Evolutionary conservation across 53 echinoderm and acorn worm genomes (phyloP), one percentile per base, ranked within the genome.

Genomic region (Pentamera pediparva): DNA sequence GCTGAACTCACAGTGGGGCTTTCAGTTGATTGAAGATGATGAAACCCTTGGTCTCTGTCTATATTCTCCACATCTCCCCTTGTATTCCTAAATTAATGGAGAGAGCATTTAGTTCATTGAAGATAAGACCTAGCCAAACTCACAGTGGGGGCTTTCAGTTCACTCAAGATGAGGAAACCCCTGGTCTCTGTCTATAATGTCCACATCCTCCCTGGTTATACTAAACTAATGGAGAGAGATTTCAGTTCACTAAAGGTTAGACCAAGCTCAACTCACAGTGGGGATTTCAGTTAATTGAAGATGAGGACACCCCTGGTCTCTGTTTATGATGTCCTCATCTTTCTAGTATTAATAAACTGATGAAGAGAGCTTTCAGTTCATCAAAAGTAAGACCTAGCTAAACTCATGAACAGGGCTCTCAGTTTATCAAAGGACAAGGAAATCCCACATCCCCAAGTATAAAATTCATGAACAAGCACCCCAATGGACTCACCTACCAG

Each of bases 191-290:
- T 91, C 36, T 50, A 56, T 8, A 96, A 96, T 62, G 88, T 96
- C 13, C 83, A 77, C 56, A 67, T 96, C 59, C 91, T 95, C 50
- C 95, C 96, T 24, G 96, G 96, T 52, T 85, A 90, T 48, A 90
- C 95, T 34, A 82, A 87, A 53, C 75, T 91, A 13, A 30, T 95
- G 31, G 77, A 85, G 26, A 85, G 75, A 32, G 88, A 85, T 35
- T 95, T 95, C 75, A 27, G 57, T 1, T 83, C 90, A 32, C 82
- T 95, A 19, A 88, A 91, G 96, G 96, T 90, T 63, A 40, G 43
- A 31, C 9, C 28, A 9, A 57, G 32, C 28, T 27, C 12, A 45
- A 15, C 47, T 45, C 1, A n/a, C 1, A 45, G n/a, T n/a, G n/a
- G n/a, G n/a, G n/a, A n/a, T n/a, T n/a, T n/a, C n/a, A n/a, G n/a